Conservation (phyloP, 2,113 vertebrate genomes). For the Spilogale gracilis region DNA sequence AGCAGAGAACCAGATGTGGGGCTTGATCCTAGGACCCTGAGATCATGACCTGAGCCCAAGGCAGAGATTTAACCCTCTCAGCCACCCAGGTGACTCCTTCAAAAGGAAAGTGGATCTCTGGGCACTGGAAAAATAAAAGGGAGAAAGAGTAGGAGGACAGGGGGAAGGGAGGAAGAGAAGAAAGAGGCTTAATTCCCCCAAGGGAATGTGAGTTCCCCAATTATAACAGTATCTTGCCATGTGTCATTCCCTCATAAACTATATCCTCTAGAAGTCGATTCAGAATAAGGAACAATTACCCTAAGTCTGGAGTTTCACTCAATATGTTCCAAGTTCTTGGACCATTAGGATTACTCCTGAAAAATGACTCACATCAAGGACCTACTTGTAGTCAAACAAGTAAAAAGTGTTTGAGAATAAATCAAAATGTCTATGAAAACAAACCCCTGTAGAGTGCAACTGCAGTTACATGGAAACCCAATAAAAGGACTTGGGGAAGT, state of each 20-base stretch:
- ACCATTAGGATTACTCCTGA: background rate
- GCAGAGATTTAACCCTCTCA: too few relatives aligned
- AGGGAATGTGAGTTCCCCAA: background rate
- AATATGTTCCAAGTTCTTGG: background rate
- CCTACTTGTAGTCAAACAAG: conserved; percentile 7
- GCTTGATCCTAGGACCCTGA: too few relatives aligned
- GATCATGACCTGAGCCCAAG: too few relatives aligned
- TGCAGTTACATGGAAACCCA: conserved; percentile 1
- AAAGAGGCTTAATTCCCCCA: background rate
- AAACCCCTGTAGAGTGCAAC: background rate
- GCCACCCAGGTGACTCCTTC: background rate
- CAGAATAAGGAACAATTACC: background rate
- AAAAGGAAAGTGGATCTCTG: conserved; percentile 11
- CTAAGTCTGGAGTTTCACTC: background rate
- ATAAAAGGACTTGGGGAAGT: conserved; percentile 8
- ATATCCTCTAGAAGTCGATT: background rate
- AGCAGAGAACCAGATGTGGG: too few relatives aligned
- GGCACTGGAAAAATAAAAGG: background rate
- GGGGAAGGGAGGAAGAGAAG: background rate
- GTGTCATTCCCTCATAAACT: background rate
- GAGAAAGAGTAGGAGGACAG: background rate
- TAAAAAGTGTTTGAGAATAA: conserved; percentile 48
- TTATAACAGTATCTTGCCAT: background rate
- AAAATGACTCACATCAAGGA: background rate
- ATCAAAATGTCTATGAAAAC: background rate